phyloP scores from a whole-genome alignment of 2,797 vertebrate species.

The Parauchenoglanis ngamensis region DNA sequence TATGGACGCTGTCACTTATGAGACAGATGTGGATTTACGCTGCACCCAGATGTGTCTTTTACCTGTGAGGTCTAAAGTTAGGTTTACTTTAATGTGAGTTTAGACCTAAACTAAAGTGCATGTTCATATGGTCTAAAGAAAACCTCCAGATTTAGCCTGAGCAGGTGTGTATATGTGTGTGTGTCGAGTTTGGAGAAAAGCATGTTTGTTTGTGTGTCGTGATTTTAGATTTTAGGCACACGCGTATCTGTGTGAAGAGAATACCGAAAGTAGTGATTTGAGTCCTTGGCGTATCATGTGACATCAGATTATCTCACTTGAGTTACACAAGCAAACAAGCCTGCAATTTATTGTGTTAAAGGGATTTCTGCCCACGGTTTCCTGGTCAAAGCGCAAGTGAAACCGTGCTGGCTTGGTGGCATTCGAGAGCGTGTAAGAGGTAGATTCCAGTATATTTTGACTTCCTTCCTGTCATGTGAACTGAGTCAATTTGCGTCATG shows the following conservation, averaged over 20 bases:
- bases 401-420: neutral
- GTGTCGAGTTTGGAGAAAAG: neutral
- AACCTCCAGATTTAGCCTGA: neutral
- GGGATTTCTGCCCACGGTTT: neutral
- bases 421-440: neutral
- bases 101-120: neutral
- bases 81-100: neutral
- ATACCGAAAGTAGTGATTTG: neutral
- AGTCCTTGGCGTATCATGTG: neutral
- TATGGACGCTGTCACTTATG: neutral
- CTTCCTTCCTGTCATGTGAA: neutral
- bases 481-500: neutral
- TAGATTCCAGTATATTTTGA: neutral
- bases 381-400: constrained; percentile 13
- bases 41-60: neutral
- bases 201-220: neutral
- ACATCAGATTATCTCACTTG: neutral
- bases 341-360: neutral
- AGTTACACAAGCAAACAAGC: neutral
- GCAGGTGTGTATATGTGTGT: neutral
- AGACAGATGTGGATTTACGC: neutral
- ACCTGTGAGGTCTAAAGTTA: neutral
- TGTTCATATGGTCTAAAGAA: too few species aligned
- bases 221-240: neutral
- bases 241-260: too few species aligned